These are phyloP conservation scores for Polydrusus tereticollis DNA, from an alignment of 2,888 invertebrate species.

Conservation along the genomic window DNA sequence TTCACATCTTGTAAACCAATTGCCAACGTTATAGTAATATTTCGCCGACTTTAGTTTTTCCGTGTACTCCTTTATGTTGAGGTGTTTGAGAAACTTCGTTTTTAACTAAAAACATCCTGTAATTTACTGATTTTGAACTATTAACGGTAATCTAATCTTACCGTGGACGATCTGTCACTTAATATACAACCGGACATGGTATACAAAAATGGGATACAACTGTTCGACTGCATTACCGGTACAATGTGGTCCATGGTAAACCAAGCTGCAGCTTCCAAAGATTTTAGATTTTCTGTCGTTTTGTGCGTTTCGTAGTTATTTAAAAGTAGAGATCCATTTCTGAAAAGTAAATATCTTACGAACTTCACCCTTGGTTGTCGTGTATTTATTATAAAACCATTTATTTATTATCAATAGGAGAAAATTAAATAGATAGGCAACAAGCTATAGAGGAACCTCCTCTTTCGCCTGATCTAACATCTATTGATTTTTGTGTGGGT, in stretches of 20 bases:
- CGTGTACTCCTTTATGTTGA: constrained; percentile 67
- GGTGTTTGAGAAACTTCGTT: constrained; percentile 64
- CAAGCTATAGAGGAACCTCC: too few species aligned
- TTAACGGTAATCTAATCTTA: constrained; percentile 36
- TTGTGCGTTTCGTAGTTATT: constrained; percentile 63
- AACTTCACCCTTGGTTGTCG: too few species aligned
- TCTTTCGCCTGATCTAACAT: too few species aligned
- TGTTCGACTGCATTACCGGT: constrained; percentile 66
- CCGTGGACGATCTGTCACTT: constrained; percentile 53
- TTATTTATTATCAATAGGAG: too few species aligned
- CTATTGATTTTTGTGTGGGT: too few species aligned
- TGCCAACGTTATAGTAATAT: constrained; percentile 67
- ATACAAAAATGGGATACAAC: constrained; percentile 67
- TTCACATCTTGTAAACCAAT: constrained; percentile 77
- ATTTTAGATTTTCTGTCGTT: constrained; percentile 66
- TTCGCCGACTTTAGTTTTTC: constrained; percentile 61
- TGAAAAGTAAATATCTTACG: constrained; percentile 57
- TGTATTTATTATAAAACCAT: too few species aligned
- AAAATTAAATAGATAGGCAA: too few species aligned
- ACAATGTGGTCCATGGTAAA: constrained; percentile 67
- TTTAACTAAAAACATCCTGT: constrained; percentile 60
- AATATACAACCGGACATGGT: constrained; percentile 60
- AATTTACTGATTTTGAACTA: not conserved
- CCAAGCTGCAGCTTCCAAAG: constrained; percentile 67
- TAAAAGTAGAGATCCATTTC: constrained; percentile 68